These are phyloP conservation scores for Microctonus aethiopoides DNA, from an alignment of 2,888 invertebrate species.

Conservation along the genomic window DNA sequence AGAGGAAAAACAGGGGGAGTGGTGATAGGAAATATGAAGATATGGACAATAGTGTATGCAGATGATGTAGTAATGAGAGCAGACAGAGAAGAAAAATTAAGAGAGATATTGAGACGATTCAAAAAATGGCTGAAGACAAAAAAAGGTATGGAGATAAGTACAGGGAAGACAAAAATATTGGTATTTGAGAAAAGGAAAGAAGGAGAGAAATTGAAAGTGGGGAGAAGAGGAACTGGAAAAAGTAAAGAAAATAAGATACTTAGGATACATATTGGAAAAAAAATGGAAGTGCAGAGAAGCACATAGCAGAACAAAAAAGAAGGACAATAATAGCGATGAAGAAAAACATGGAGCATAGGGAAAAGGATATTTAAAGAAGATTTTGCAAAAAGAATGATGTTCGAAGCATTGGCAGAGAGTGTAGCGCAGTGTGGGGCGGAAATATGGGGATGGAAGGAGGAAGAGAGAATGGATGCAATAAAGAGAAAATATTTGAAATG, in stretches of 20 bases:
- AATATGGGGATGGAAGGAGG: slow-evolving; percentile 40
- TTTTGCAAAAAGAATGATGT: slow-evolving; percentile 26
- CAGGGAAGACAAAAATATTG: slow-evolving; percentile 21
- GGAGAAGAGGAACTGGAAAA: no score
- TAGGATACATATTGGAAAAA: no score
- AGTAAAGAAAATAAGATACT: slow-evolving; percentile 36
- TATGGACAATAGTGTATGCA: slow-evolving; percentile 34
- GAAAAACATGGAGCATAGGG: slow-evolving; percentile 33
- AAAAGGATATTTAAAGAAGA: slow-evolving; percentile 27
- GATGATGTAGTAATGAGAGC: slow-evolving; percentile 37
- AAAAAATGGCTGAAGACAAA: slow-evolving; percentile 25
- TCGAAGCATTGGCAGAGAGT: slow-evolving; percentile 19
- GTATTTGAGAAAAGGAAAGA: slow-evolving; percentile 17
- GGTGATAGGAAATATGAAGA: slow-evolving; percentile 19
- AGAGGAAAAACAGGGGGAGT: slow-evolving; percentile 29
- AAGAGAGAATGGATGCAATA: no score
- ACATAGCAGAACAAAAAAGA: no score
- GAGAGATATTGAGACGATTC: slow-evolving; percentile 25
- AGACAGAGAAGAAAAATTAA: slow-evolving; percentile 27
- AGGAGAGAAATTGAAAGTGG: not conserved
- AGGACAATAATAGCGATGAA: no score
- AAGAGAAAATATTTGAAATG: no score
- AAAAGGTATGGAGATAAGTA: slow-evolving; percentile 24
- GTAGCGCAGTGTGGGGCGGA: slow-evolving; percentile 34
- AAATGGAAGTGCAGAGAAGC: no score